These are phyloP conservation scores for Osmerus eperlanus DNA, from an alignment of 2,113 vertebrate genomes.

Conservation along the genomic window DNA sequence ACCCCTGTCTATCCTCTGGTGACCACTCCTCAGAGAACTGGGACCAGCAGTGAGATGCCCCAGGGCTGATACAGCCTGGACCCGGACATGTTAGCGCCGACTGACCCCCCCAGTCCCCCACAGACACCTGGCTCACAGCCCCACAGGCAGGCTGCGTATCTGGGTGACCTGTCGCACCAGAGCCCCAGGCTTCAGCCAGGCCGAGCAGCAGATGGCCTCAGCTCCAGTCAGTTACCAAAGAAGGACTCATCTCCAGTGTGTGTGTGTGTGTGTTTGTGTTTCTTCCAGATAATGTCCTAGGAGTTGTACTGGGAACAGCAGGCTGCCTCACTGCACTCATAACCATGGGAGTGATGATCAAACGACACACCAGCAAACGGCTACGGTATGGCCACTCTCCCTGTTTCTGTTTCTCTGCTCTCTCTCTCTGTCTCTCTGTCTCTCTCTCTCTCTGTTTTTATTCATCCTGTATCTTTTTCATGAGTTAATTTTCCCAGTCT, in stretches of 20 bases:
- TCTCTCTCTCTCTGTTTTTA: not conserved
- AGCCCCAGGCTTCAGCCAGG: slow-evolving; percentile 4
- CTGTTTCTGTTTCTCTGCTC: slow-evolving; percentile 10
- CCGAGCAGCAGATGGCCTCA: not conserved
- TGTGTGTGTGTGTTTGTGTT: slow-evolving; percentile 1
- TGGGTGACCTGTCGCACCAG: slow-evolving; percentile 5
- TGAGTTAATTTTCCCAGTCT: too few species aligned
- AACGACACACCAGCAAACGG: slow-evolving; percentile 39
- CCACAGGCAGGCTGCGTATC: not conserved
- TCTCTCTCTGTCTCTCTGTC: slow-evolving; percentile 2
- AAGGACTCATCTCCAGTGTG: not conserved
- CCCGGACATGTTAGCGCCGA: slow-evolving; percentile 21
- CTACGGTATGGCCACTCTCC: slow-evolving; percentile 35
- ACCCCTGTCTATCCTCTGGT: too few species aligned
- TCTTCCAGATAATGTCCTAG: slow-evolving; percentile 36
- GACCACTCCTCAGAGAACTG: too few species aligned
- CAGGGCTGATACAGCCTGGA: slow-evolving; percentile 12
- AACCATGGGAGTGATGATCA: slow-evolving; percentile 41
- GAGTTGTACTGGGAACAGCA: slow-evolving; percentile 32
- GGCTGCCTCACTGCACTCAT: slow-evolving; percentile 37
- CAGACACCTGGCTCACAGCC: not conserved
- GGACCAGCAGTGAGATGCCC: not conserved
- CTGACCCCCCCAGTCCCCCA: slow-evolving; percentile 17
- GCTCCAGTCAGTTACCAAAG: too few species aligned
- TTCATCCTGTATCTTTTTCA: too few species aligned